These are phyloP conservation scores for Champsocephalus gunnari DNA, from an alignment of 2,797 vertebrate genomes.

Conservation along the genomic window DNA sequence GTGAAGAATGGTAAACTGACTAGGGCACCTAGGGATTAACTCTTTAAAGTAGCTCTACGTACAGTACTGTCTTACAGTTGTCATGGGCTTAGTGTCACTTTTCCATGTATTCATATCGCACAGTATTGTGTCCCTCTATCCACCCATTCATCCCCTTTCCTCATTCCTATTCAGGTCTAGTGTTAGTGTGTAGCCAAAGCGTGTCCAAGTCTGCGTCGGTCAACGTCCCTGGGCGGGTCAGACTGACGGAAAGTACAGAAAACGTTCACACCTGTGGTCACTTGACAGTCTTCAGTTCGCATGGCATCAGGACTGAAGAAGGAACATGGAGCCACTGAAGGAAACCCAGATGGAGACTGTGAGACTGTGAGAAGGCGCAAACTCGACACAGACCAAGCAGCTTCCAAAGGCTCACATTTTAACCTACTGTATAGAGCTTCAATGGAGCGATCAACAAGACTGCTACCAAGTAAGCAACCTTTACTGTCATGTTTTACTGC, in stretches of 20 bases:
- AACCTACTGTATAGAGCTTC: not conserved
- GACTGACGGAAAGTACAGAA: slow-evolving; percentile 37
- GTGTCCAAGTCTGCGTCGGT: not conserved
- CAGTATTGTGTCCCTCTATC: slow-evolving; percentile 6
- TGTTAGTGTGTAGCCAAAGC: slow-evolving; percentile 36
- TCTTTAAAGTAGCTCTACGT: slow-evolving; percentile 13
- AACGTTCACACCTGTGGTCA: slow-evolving; percentile 62
- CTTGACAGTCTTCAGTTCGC: slow-evolving; percentile 61
- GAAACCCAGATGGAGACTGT: slow-evolving; percentile 29
- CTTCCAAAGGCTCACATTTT: slow-evolving; percentile 23
- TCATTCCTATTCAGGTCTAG: slow-evolving; percentile 17
- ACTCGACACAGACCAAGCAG: slow-evolving; percentile 12
- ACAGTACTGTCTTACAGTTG: not conserved
- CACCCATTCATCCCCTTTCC: slow-evolving; percentile 20
- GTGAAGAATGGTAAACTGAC: not conserved
- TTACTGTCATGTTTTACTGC: slow-evolving; percentile 28
- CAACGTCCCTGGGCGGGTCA: slow-evolving; percentile 35
- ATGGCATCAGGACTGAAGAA: slow-evolving; percentile 30
- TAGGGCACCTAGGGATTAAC: not conserved
- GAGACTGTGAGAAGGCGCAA: slow-evolving; percentile 11
- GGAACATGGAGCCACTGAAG: slow-evolving; percentile 2
- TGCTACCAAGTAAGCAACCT: slow-evolving; percentile 2
- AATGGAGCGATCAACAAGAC: slow-evolving; percentile 11
- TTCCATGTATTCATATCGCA: slow-evolving; percentile 5
- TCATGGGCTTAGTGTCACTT: slow-evolving; percentile 16